These are phyloP conservation scores for Ochotona princeps DNA, from an alignment of 2,113 vertebrate genomes.

Conservation along the genomic window DNA sequence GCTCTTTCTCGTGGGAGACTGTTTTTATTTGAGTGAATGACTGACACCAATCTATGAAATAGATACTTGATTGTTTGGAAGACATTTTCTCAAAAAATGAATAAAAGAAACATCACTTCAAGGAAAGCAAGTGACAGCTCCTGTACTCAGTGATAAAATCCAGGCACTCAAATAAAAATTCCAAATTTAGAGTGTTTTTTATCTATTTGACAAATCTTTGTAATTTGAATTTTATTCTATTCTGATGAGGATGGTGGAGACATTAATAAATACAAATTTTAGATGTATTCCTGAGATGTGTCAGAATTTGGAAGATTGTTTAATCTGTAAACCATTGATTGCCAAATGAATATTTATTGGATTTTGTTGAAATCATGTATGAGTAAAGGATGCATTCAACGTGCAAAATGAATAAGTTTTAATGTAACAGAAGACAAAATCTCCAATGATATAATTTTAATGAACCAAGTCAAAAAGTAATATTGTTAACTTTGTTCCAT, in stretches of 20 bases:
- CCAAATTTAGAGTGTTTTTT: background rate
- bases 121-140: background rate
- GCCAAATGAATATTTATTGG: background rate
- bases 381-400: background rate
- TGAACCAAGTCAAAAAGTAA: too few relatives aligned
- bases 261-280: background rate
- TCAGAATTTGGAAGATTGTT: background rate
- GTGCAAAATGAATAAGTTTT: background rate
- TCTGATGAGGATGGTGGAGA: background rate
- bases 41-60: background rate
- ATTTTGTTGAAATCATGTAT: background rate
- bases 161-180: background rate
- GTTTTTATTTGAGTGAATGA: background rate
- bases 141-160: background rate
- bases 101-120: background rate
- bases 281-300: background rate
- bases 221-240: background rate
- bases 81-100: background rate
- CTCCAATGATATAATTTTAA: background rate
- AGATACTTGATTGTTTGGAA: background rate
- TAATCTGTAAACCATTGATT: background rate
- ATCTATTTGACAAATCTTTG: background rate
- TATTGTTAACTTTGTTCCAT: background rate
- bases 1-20: background rate
- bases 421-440: background rate